Percentiles rank a stretch among this genome's conserved stretches.
These are phyloP conservation scores for Anthoscopus minutus DNA, from an alignment of 2,113 vertebrate genomes.

Conservation along the genomic window DNA sequence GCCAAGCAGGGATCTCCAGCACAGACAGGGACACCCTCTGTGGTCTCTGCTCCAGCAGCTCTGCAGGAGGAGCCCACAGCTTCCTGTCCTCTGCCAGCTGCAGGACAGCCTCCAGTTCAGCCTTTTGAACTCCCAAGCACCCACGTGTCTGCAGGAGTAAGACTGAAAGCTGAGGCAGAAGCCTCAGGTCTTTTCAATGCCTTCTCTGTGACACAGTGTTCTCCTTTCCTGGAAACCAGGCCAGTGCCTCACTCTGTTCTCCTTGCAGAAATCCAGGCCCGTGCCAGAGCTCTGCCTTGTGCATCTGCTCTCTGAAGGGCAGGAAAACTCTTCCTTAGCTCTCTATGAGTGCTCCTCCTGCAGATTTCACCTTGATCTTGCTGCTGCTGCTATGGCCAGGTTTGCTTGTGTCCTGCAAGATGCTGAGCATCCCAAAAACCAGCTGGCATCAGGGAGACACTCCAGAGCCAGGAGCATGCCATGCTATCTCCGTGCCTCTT, in stretches of 20 bases:
- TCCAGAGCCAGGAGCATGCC: not conserved
- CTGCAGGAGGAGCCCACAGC: not conserved
- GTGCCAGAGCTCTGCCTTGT: not conserved
- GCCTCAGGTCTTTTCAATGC: constrained; percentile 26
- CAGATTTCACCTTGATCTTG: not conserved
- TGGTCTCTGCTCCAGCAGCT: not conserved
- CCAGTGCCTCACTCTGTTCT: constrained; percentile 22
- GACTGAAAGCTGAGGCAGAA: constrained; percentile 25
- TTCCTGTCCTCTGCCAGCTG: not conserved
- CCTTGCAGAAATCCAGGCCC: not conserved
- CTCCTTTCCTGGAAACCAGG: constrained; percentile 62
- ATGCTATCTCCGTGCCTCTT: not conserved
- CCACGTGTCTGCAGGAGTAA: not conserved
- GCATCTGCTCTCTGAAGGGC: not conserved
- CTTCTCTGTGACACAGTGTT: constrained; percentile 55
- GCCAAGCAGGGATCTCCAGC: not conserved
- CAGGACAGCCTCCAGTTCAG: not conserved
- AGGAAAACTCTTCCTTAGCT: not conserved
- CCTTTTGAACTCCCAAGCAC: constrained; percentile 14
- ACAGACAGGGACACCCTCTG: not conserved
- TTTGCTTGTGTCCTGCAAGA: not conserved
- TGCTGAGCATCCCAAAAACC: not conserved
- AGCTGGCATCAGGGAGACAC: not conserved
- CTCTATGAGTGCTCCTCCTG: not conserved
- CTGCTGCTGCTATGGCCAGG: not conserved